A percentile compares a stretch with the other conserved stretches of the same genome.
phyloP scores from a whole-genome alignment of 2,888 invertebrate genomes.

The Leptopilina drosophilae region DNA sequence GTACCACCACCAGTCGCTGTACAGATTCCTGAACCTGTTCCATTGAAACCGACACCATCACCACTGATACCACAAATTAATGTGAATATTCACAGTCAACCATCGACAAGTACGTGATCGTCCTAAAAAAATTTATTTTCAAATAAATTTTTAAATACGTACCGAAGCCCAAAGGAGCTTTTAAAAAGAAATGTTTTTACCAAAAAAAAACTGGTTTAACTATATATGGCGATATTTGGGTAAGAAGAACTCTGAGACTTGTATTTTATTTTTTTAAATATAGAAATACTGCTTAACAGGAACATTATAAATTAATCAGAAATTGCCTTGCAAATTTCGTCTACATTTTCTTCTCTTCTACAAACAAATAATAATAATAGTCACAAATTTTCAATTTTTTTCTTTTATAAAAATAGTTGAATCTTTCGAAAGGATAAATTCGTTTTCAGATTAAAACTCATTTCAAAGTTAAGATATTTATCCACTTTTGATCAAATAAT shows the following conservation, averaged over 20 bases:
- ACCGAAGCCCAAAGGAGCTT: constrained; percentile 62
- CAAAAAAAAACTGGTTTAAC: constrained; percentile 56
- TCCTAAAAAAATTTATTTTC: constrained; percentile 63
- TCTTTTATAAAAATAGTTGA: no score
- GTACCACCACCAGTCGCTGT: constrained; percentile 70
- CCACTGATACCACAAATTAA: constrained; percentile 73
- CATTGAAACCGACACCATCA: constrained; percentile 71
- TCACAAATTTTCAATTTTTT: no score
- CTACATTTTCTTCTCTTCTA: not conserved
- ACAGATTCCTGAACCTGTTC: constrained; percentile 71
- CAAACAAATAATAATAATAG: not conserved
- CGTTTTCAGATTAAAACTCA: no score
- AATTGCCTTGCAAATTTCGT: constrained; percentile 7
- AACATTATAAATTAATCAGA: not conserved
- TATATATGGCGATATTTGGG: constrained; percentile 61
- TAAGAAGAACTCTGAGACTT: constrained; percentile 59
- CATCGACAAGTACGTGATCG: constrained; percentile 73
- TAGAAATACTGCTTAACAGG: constrained; percentile 43
- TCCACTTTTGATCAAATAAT: constrained; percentile 65
- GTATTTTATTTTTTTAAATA: constrained; percentile 55
- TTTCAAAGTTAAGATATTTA: constrained; percentile 27
- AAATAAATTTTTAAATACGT: constrained; percentile 56
- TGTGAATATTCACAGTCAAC: constrained; percentile 72
- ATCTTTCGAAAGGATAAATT: no score
- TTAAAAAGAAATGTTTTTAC: constrained; percentile 63